Conservation (phyloP, 1,140 invertebrate species). For the Brachionus asplanchnoidis region DNA sequence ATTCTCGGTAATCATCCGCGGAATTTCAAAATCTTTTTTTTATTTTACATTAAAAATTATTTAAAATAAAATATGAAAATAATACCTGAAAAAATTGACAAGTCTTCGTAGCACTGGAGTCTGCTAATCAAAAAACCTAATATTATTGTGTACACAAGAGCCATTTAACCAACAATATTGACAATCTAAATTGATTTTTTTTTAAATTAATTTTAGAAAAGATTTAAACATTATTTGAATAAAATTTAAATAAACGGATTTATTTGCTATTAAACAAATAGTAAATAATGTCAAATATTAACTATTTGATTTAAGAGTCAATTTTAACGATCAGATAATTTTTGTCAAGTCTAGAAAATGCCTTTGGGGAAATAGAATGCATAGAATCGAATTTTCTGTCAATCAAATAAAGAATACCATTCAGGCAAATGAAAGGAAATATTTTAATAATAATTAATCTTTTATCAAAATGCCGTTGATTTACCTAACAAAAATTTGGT, state of each 20-base stretch:
- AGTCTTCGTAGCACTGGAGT: background rate
- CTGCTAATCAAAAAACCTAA: background rate
- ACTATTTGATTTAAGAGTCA: background rate
- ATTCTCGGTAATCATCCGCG: background rate
- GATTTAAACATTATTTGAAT: background rate
- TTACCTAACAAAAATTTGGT: background rate
- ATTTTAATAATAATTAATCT: background rate
- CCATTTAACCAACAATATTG: background rate
- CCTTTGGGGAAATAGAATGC: background rate
- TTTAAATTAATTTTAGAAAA: background rate
- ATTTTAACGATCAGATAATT: constrained; percentile 26
- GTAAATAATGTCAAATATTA: constrained; percentile 22
- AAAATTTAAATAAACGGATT: constrained; percentile 15
- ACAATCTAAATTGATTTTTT: background rate
- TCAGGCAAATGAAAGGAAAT: background rate
- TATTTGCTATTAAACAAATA: background rate
- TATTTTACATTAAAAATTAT: background rate
- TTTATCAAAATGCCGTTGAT: background rate
- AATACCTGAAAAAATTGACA: background rate
- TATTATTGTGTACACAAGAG: background rate
- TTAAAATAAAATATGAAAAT: no score
- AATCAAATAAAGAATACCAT: background rate
- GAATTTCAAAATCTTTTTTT: background rate
- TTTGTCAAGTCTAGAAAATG: background rate
- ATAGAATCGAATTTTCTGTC: background rate